Percentiles rank a stretch among this genome's conserved stretches.
Conservation (phyloP, 2,888 invertebrate genomes). For the Stenoptilia bipunctidactyla region DNA sequence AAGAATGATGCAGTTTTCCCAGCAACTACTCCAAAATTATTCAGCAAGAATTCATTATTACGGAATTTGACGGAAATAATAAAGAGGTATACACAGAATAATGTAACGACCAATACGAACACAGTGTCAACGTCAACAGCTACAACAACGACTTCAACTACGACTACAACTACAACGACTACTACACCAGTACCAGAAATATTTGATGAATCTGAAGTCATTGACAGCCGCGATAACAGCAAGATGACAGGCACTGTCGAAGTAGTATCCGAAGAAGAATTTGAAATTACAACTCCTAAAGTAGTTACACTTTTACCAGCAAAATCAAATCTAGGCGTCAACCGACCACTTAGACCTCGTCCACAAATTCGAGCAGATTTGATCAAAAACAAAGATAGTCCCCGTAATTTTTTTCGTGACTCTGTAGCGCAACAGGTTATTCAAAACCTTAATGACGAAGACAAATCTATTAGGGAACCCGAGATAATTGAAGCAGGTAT, state of each 20-base stretch:
- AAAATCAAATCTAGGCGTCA: conserved; percentile 83
- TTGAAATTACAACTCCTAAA: conserved; percentile 46
- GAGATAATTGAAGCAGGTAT: conserved; percentile 24
- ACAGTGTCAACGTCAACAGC: background rate
- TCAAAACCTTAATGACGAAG: conserved; percentile 26
- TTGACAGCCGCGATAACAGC: conserved; percentile 33
- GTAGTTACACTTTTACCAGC: conserved; percentile 79
- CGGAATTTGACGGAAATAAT: conserved; percentile 76
- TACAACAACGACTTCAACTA: background rate
- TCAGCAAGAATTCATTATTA: conserved; percentile 54
- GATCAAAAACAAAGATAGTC: conserved; percentile 36
- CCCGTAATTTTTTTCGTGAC: conserved; percentile 40
- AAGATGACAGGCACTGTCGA: conserved; percentile 56
- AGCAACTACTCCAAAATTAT: conserved; percentile 54
- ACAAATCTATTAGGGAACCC: conserved; percentile 16
- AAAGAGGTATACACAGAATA: conserved; percentile 70
- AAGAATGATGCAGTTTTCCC: conserved; percentile 63
- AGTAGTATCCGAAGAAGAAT: conserved; percentile 52
- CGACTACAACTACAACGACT: conserved; percentile 29
- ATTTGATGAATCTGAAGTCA: conserved; percentile 23
- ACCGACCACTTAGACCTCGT: conserved; percentile 76
- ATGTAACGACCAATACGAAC: background rate
- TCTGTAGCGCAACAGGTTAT: conserved; percentile 32
- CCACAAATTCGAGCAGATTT: conserved; percentile 58
- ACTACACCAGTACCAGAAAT: conserved; percentile 21